A percentile compares a stretch with the other conserved stretches of the same genome.
Conservation (phyloP, 92 coral and sea anemone genomes). For the Palythoa grandiflora region DNA sequence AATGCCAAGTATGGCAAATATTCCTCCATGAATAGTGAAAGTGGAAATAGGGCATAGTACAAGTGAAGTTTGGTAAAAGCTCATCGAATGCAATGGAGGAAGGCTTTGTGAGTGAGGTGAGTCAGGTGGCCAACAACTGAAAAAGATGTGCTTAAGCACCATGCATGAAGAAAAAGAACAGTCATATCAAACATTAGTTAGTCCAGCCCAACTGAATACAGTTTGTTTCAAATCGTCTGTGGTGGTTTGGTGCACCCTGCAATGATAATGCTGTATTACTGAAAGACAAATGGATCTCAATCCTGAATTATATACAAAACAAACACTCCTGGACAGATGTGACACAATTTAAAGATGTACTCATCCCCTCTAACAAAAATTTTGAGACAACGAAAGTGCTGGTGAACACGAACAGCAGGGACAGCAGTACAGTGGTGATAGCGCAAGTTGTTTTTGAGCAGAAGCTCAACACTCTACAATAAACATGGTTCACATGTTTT, state of each 20-base stretch:
- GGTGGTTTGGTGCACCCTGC: conserved; percentile 74
- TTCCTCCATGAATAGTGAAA: background rate
- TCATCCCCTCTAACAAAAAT: conserved; percentile 16
- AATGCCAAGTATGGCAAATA: conserved; percentile 11
- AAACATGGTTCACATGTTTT: too few relatives aligned
- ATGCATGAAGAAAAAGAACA: conserved; percentile 41
- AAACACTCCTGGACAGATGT: conserved; percentile 42
- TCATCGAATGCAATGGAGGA: conserved; percentile 44
- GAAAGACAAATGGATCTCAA: conserved; percentile 52
- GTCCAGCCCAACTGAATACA: background rate
- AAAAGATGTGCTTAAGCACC: conserved; percentile 43
- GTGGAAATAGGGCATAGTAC: background rate
- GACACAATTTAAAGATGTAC: conserved; percentile 14
- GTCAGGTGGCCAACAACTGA: conserved; percentile 25
- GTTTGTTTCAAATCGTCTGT: conserved; percentile 35
- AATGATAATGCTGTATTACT: background rate
- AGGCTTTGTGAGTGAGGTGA: conserved; percentile 38
- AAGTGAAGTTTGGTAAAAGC: conserved; percentile 8
- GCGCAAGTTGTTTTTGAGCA: conserved; percentile 27
- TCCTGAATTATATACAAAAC: conserved; percentile 39
- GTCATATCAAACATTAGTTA: conserved; percentile 47
- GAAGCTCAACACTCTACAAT: background rate
- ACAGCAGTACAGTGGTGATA: conserved; percentile 21
- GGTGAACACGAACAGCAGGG: conserved; percentile 30
- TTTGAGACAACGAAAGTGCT: conserved; percentile 5